Base-by-base conservation (phyloP, 2,888 invertebrate genomes). In the Drosophila percnosoma region DNA sequence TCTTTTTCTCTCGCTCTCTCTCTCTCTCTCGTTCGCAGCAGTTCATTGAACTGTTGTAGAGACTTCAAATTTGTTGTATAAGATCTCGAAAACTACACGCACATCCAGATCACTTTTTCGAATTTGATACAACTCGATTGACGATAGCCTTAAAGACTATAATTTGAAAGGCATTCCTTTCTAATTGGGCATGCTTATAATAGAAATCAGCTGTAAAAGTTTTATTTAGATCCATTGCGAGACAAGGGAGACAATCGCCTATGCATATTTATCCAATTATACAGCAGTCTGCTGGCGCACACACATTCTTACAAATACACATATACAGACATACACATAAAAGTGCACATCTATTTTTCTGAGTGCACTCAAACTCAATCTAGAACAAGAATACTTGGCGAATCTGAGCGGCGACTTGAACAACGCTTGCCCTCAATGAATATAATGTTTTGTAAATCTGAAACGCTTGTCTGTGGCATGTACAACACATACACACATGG, bases 361-460 rank as follows among this genome's bases (percentile, higher is more conserved):
- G 18, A 49, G 49, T 49, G 49, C 49, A 49, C 27, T 49, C 18
- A 40, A 21, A 11, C 21, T 21, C 34, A 48, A 38, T 38, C 24
- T 31, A 36, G 51, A 38, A 51, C 29, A n/a, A 7, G n/a, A 48
- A 29, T 61, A 18, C 52, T 27, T 60, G 45, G 68, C 45, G 64
- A 78, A 78, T 78, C 78, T 79, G 80, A 76, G 80, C 78, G 54
- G 73, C 48, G 66, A 72, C 64, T 72, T 64, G 75, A 53, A 55
- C 61, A 40, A 57, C 40, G 27, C 15, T 27, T n/a, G 53, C 64
- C 68, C 65, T 65, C 75, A 78, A 78, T 75, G 89, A 87, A 89
- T 87, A 84, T 88, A 87, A 88, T 88, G 86, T 87, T 87, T 87
- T 87, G 84, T 82, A 87, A 87, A 87, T 89, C 84, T 84, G 82